phyloP scores from a whole-genome alignment of 2,113 vertebrate genomes.

The Coptodon rendalli region DNA sequence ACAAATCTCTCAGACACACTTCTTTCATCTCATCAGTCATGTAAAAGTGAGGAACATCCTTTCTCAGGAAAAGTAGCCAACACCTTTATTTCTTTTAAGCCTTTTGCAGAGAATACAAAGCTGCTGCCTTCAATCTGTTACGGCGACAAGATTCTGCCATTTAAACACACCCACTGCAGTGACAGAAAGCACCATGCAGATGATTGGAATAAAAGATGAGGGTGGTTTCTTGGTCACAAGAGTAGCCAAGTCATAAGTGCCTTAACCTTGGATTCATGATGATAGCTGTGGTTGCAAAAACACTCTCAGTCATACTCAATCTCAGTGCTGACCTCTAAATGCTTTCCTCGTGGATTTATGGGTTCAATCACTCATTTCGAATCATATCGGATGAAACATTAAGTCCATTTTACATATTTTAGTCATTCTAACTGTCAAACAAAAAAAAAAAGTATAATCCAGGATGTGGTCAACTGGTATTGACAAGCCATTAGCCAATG shows the following conservation, averaged over 20 bases:
- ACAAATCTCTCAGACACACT: not conserved
- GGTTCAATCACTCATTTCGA: not conserved
- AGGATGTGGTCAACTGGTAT: not conserved
- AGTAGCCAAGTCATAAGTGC: not conserved
- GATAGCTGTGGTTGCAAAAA: not conserved
- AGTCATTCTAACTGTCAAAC: not conserved
- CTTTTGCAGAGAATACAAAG: not conserved
- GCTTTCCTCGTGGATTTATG: not conserved
- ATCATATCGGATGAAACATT: not conserved
- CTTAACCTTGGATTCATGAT: not conserved
- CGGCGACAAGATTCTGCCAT: not conserved
- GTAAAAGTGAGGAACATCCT: not conserved
- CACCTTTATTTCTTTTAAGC: not conserved
- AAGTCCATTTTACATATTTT: not conserved
- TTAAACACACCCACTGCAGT: not conserved
- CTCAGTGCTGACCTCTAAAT: not conserved
- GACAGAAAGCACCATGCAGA: not conserved
- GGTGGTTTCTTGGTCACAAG: not conserved
- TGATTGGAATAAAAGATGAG: not conserved
- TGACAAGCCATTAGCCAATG: not conserved
- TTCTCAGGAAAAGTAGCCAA: not conserved
- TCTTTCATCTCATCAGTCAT: not conserved
- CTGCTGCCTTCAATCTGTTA: not conserved
- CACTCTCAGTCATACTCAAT: not conserved
- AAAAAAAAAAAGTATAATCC: not conserved